These are phyloP conservation scores for Notechis scutatus DNA, from an alignment of 2,113 vertebrate genomes.

Conservation along the genomic window DNA sequence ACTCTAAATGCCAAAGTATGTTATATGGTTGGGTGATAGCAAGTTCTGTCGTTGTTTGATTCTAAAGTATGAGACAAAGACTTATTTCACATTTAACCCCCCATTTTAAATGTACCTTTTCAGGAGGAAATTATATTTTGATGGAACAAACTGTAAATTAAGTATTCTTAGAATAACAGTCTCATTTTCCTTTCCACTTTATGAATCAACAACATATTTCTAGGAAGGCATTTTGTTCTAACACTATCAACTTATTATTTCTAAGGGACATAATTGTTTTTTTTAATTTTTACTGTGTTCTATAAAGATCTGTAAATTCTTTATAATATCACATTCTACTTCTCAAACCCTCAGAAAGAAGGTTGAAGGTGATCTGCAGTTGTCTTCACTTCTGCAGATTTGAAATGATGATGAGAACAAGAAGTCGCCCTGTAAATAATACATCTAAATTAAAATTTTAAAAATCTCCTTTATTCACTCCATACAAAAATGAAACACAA, in stretches of 20 bases:
- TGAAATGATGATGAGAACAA: not conserved
- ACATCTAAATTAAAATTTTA: not conserved
- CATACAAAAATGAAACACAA: not conserved
- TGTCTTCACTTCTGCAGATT: not conserved
- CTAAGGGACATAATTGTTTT: not conserved
- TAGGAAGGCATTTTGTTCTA: not conserved
- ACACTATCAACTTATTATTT: not conserved
- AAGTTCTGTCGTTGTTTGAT: not conserved
- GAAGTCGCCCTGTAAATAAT: not conserved
- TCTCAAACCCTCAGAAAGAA: not conserved
- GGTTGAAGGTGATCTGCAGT: not conserved
- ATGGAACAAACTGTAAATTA: not conserved
- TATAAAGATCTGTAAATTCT: not conserved
- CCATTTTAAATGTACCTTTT: not conserved
- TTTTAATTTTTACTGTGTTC: not conserved
- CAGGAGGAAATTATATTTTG: not conserved
- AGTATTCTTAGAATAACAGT: not conserved
- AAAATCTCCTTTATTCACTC: not conserved
- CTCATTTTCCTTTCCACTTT: not conserved
- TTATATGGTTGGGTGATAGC: not conserved
- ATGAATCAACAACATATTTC: not conserved
- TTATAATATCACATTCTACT: not conserved
- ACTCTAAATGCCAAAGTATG: not conserved
- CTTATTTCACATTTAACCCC: not conserved
- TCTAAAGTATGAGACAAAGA: not conserved